Conservation (phyloP, 2,113 vertebrate species). For the Mesoclemmys tuberculata region DNA sequence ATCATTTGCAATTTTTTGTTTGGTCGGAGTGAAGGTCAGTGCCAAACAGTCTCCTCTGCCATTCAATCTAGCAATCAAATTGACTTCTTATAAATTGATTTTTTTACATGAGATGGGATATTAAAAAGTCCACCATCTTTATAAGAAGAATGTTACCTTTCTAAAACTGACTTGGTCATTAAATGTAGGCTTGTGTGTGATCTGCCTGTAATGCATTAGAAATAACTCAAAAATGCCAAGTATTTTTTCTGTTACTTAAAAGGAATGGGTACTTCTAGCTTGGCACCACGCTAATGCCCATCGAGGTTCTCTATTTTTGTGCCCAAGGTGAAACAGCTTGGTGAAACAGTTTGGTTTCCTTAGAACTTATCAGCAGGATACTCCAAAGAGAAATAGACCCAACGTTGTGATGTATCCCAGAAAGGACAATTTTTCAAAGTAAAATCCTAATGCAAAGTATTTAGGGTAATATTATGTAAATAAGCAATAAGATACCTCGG, state of each 20-base stretch:
- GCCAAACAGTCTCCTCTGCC: not conserved
- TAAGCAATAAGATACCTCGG: conserved; percentile 46
- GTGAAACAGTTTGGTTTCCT: too few relatives aligned
- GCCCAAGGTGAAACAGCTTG: not conserved
- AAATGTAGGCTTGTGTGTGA: not conserved
- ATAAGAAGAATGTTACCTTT: not conserved
- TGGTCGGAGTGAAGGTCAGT: not conserved
- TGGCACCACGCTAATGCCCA: not conserved
- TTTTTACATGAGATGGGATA: not conserved
- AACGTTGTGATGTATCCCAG: not conserved
- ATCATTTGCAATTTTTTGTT: rapidly evolving
- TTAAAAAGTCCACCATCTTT: not conserved
- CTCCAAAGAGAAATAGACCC: not conserved
- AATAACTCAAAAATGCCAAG: not conserved
- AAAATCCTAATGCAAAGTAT: conserved; percentile 49
- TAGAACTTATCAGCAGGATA: conserved; percentile 3
- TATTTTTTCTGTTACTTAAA: not conserved
- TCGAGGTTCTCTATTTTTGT: not conserved
- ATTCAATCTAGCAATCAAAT: not conserved
- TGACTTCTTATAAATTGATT: not conserved
- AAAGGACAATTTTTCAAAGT: conserved; percentile 56
- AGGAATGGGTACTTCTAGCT: not conserved
- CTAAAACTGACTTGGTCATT: not conserved
- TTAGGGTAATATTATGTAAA: conserved; percentile 68
- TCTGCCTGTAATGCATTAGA: not conserved